Percentiles rank a stretch among this genome's conserved stretches.
Conservation (phyloP, 2,113 vertebrate species). For the Plecturocebus donacophilus region DNA sequence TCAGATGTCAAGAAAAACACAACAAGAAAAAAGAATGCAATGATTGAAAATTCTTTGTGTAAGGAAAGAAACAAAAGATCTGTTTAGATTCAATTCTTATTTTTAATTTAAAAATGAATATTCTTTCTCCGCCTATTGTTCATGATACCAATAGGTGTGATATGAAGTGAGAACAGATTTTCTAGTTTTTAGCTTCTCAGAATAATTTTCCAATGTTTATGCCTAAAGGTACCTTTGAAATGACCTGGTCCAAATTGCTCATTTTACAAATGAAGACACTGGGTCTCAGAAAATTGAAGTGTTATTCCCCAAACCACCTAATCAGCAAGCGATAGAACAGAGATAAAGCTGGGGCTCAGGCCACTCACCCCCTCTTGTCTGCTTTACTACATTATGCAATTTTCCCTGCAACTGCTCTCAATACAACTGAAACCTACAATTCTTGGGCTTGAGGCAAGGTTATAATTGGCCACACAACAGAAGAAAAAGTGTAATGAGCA, state of each 20-base stretch:
- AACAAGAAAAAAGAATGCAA: not conserved
- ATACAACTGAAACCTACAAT: not conserved
- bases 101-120: not conserved
- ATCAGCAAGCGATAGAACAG: not conserved
- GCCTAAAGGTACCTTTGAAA: not conserved
- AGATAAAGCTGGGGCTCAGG: not conserved
- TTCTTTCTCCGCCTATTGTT: not conserved
- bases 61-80: not conserved
- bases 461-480: not conserved
- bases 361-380: not conserved
- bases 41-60: not conserved
- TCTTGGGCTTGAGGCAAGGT: not conserved
- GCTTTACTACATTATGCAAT: accelerated
- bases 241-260: not conserved
- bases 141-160: not conserved
- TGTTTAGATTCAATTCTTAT: not conserved
- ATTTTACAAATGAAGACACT: not conserved
- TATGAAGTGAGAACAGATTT: not conserved
- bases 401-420: not conserved
- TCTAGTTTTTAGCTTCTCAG: not conserved
- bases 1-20: not conserved
- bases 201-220: not conserved
- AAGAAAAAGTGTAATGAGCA: not conserved
- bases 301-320: not conserved
- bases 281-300: not conserved